Conservation (phyloP, 1,140 invertebrate genomes). For the Megalopta genalis region DNA sequence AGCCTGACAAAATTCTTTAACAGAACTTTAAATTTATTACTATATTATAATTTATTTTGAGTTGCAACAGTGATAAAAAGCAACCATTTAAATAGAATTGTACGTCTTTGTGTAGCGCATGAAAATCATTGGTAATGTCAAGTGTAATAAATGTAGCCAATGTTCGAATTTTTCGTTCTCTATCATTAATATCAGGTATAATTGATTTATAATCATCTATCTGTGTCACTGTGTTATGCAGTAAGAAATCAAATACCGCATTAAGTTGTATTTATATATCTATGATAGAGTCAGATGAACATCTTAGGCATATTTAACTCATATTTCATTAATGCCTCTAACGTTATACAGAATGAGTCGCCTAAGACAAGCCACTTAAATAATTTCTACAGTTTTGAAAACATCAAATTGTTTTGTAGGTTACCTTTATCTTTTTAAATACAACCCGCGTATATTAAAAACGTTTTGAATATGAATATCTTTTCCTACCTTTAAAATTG, state of each 20-base stretch:
- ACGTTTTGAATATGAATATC: too few relatives aligned
- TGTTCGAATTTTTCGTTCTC: constrained; percentile 16
- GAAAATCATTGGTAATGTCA: not conserved
- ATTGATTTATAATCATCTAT: constrained; percentile 15
- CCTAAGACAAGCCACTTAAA: too few relatives aligned
- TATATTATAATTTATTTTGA: not conserved
- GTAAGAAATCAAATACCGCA: constrained; percentile 10
- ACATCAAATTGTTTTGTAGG: too few relatives aligned
- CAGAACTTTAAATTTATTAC: not conserved
- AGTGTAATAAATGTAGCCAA: not conserved
- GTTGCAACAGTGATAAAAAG: constrained; percentile 2
- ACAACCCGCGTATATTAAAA: too few relatives aligned
- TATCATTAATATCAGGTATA: constrained; percentile 19
- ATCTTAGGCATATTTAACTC: not conserved
- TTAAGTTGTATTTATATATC: not conserved
- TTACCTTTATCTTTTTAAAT: too few relatives aligned
- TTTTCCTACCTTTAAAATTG: too few relatives aligned
- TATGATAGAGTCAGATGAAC: constrained; percentile 4
- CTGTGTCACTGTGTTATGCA: not conserved
- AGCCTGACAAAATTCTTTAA: not conserved
- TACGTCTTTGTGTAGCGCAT: not conserved
- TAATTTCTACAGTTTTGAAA: too few relatives aligned
- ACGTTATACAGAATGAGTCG: too few relatives aligned
- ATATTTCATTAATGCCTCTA: not conserved
- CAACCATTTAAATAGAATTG: not conserved